phyloP scores from a whole-genome alignment of 2,888 invertebrate species.

The Notocelia uddmanniana region DNA sequence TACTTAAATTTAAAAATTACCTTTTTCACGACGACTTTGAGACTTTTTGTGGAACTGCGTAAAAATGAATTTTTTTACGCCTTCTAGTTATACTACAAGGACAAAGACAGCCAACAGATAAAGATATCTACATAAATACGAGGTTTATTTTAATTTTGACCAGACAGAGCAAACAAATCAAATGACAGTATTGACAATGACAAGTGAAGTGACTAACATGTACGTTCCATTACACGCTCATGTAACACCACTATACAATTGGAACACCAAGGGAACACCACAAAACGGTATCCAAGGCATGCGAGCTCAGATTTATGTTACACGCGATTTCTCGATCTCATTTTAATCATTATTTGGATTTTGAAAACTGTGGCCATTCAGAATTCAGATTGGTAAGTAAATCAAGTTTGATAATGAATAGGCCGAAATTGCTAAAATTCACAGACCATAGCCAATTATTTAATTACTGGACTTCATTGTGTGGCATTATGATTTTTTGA shows the following conservation, averaged over 20 bases:
- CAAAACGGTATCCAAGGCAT: too few relatives aligned
- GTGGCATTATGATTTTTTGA: too few relatives aligned
- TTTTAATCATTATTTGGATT: too few relatives aligned
- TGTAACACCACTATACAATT: too few relatives aligned
- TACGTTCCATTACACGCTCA: conserved; percentile 8
- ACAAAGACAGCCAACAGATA: conserved; percentile 51
- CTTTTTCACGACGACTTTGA: conserved; percentile 21
- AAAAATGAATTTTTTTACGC: conserved; percentile 54
- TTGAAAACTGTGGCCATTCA: too few relatives aligned
- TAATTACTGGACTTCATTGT: too few relatives aligned
- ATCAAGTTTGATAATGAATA: not conserved
- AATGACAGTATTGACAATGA: conserved; percentile 13
- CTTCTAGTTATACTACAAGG: conserved; percentile 56
- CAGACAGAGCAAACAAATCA: too few relatives aligned
- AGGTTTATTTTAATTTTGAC: conserved; percentile 34
- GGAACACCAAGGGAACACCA: too few relatives aligned
- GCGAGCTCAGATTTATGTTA: too few relatives aligned
- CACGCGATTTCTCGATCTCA: too few relatives aligned
- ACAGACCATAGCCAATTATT: conserved; percentile 3
- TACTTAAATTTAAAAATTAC: conserved; percentile 19
- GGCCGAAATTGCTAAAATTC: not conserved
- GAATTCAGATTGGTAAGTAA: too few relatives aligned
- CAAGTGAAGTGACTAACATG: not conserved
- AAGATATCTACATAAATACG: conserved; percentile 38
- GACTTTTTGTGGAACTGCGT: conserved; percentile 18